These are phyloP conservation scores for Phallusia fumigata DNA, from an alignment of 23 tunicate species.

Conservation along the genomic window DNA sequence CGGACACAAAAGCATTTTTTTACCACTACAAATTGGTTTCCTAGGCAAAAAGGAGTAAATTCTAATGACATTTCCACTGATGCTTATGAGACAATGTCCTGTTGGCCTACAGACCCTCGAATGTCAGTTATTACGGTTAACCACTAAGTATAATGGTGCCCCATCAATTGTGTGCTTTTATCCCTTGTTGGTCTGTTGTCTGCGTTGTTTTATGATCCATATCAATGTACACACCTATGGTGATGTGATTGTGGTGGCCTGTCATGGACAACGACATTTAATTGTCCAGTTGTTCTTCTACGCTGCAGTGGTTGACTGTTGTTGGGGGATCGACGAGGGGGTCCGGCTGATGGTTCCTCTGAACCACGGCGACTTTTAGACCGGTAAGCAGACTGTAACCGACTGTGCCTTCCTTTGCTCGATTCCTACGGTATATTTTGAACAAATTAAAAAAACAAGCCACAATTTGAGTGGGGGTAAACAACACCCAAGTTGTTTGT, in stretches of 20 bases:
- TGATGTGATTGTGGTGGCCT: slow-evolving; percentile 4
- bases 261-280: slow-evolving; percentile 3
- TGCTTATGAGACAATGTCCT: neutral
- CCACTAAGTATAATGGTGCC: no score
- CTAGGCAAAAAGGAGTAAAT: no score
- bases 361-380: neutral
- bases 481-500: no score
- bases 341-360: neutral
- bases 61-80: neutral
- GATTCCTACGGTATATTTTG: neutral
- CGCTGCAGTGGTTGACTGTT: slow-evolving; percentile 20
- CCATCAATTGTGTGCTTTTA: no score
- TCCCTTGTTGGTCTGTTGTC: no score
- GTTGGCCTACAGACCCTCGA: neutral
- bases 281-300: slow-evolving; percentile 36
- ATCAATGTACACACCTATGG: neutral
- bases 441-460: no score
- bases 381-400: neutral
- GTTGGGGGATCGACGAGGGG: neutral
- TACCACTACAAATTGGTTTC: no score
- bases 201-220: neutral
- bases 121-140: no score
- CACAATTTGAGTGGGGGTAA: no score
- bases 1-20: no score
- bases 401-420: neutral